These are phyloP conservation scores for Luscinia megarhynchos DNA, from an alignment of 2,797 vertebrate genomes.

Conservation along the genomic window DNA sequence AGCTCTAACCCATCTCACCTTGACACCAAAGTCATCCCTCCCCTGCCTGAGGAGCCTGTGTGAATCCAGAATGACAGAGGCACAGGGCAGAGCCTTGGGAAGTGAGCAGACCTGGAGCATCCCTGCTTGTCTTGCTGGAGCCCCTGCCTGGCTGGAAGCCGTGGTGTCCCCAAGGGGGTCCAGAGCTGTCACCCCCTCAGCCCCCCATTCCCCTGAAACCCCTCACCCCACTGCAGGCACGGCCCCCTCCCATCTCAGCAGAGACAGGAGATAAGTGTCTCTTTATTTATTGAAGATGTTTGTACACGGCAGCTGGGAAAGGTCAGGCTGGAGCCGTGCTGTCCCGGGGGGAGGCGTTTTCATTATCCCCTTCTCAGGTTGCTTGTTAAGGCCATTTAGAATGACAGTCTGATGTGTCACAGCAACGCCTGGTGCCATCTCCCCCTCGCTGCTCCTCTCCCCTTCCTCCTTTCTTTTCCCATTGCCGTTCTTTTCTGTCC, in stretches of 20 bases:
- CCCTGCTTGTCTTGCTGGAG: not conserved
- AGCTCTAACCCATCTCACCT: not conserved
- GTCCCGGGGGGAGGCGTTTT: conserved; percentile 31
- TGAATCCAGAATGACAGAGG: fast-evolving
- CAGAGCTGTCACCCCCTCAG: not conserved
- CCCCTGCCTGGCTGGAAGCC: fast-evolving
- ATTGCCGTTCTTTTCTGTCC: not conserved
- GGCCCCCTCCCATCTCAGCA: not conserved
- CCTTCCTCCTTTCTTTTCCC: not conserved
- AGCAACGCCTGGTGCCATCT: not conserved
- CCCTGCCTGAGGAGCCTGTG: fast-evolving
- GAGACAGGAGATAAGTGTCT: conserved; percentile 23
- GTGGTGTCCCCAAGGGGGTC: fast-evolving
- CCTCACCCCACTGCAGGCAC: not conserved
- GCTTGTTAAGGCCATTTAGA: conserved; percentile 55
- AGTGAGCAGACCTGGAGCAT: not conserved
- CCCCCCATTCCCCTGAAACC: fast-evolving
- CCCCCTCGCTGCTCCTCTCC: not conserved
- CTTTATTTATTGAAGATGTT: conserved; percentile 64
- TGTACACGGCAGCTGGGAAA: conserved; percentile 40
- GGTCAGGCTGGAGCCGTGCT: conserved; percentile 29
- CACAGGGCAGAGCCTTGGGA: not conserved
- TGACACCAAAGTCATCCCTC: not conserved
- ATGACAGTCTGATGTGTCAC: not conserved
- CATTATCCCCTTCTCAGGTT: conserved; percentile 38